These are phyloP conservation scores for Lasioglossum oenotherae DNA, from an alignment of 2,888 invertebrate species.

Conservation along the genomic window DNA sequence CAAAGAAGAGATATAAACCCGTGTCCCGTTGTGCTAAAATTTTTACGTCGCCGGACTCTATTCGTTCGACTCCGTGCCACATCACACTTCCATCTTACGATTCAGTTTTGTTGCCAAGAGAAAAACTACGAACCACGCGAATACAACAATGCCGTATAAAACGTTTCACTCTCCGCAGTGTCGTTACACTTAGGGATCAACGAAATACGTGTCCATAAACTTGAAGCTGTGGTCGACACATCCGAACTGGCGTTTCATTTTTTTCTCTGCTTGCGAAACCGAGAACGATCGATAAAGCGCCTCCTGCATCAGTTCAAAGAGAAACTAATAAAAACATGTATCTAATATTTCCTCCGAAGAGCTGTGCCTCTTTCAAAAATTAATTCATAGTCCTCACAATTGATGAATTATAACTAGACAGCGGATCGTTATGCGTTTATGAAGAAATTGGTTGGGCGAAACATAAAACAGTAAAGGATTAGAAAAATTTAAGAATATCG, in stretches of 20 bases:
- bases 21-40: background rate
- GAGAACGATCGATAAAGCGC: slow-evolving; percentile 33
- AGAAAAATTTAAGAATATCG: too few species aligned
- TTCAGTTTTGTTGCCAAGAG: background rate
- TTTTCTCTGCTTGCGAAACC: background rate
- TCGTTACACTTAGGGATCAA: background rate
- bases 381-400: too few species aligned
- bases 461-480: too few species aligned
- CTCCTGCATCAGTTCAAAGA: background rate
- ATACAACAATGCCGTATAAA: background rate
- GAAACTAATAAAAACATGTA: too few species aligned
- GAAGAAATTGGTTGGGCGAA: too few species aligned
- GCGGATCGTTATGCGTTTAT: too few species aligned
- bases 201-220: slow-evolving; percentile 8
- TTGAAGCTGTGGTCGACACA: slow-evolving; percentile 10
- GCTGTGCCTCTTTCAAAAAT: too few species aligned
- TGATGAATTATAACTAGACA: too few species aligned
- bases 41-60: slow-evolving; percentile 14
- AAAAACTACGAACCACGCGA: background rate
- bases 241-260: slow-evolving; percentile 5
- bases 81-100: background rate
- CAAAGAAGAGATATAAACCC: background rate
- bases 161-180: background rate
- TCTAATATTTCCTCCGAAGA: too few species aligned
- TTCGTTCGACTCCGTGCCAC: background rate